Conservation (phyloP, 2,888 invertebrate species). For the Drosophila bunnanda region DNA sequence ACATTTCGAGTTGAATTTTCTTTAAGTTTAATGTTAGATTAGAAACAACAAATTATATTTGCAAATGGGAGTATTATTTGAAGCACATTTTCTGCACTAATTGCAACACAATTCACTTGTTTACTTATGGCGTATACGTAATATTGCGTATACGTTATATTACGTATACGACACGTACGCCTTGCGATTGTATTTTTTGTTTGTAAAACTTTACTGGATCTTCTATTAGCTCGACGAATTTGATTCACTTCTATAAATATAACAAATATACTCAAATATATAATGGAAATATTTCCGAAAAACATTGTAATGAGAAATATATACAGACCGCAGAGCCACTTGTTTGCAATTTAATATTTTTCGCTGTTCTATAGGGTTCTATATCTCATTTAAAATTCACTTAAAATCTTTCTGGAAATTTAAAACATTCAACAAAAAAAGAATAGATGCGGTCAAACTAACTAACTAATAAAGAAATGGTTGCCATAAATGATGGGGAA, state of each 20-base stretch:
- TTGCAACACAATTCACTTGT: constrained; percentile 4
- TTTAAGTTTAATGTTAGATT: background rate
- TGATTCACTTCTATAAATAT: constrained; percentile 32
- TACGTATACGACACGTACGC: background rate
- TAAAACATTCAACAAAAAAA: background rate
- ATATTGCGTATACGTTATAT: constrained; percentile 10
- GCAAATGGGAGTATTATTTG: background rate
- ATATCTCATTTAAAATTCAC: background rate
- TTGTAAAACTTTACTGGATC: background rate
- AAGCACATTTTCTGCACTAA: constrained; percentile 2
- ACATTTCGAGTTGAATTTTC: background rate
- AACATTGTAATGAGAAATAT: background rate
- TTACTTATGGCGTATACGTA: background rate
- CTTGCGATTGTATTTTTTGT: constrained; percentile 7
- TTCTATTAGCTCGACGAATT: constrained; percentile 11
- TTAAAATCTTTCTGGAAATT: background rate
- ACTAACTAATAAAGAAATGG: background rate
- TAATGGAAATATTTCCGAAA: background rate
- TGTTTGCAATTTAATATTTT: constrained; percentile 2
- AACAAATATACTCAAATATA: constrained; percentile 7
- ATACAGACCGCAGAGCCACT: background rate
- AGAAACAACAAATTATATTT: no score
- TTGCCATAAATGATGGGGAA: background rate
- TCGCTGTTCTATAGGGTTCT: background rate
- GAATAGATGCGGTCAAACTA: background rate